Conservation (phyloP, 2,797 vertebrate genomes). For the Emys orbicularis region DNA sequence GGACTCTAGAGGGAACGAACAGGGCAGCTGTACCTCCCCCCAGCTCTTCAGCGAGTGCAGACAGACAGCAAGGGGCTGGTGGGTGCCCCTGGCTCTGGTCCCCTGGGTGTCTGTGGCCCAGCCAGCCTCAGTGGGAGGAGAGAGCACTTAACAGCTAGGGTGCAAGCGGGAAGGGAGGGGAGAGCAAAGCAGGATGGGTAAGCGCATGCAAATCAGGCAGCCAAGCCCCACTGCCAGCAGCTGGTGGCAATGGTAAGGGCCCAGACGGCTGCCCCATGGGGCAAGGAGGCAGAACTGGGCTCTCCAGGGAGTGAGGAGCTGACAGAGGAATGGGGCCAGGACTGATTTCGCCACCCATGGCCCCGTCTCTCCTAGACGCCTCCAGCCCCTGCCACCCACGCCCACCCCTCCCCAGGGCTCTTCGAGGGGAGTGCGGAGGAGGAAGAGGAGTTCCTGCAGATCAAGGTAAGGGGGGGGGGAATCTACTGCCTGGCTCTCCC, state of each 20-base stretch:
- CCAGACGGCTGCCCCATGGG: background rate
- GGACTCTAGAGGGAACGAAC: background rate
- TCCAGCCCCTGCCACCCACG: background rate
- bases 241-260: no score
- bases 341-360: background rate
- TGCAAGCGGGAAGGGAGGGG: no score
- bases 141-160: no score
- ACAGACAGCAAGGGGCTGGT: background rate
- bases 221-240: no score
- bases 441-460: slow-evolving; percentile 68
- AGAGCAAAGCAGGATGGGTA: no score
- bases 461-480: slow-evolving; percentile 44
- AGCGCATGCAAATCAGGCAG: no score
- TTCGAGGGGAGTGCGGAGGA: slow-evolving; percentile 63
- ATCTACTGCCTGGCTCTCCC: fast-evolving
- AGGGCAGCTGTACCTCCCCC: background rate
- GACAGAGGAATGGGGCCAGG: background rate
- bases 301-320: no score
- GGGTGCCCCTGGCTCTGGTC: background rate
- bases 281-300: no score
- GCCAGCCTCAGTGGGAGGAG: no score
- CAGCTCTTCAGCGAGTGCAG: no score
- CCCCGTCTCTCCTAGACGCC: background rate
- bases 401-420: background rate
- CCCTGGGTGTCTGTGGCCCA: no score